Evolutionary conservation across 2,888 invertebrate species (phyloP).

Genomic region (Allacma fusca): DNA sequence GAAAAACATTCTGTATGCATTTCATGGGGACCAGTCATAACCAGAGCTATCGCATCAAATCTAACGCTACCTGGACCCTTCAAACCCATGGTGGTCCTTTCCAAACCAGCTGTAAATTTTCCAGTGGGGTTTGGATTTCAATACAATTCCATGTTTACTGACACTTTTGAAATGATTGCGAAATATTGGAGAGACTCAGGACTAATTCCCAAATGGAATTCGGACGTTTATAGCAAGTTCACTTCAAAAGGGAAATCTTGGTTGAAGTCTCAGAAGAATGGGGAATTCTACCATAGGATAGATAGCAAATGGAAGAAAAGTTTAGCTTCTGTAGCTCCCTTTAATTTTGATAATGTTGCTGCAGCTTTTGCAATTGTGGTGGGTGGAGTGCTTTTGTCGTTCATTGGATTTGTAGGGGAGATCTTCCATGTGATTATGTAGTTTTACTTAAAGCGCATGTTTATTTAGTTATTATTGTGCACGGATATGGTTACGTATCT

Average conservation of each 20-base stretch:
- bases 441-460: too few species aligned
- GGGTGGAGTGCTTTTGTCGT: not conserved
- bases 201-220: not conserved
- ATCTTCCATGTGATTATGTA: too few species aligned
- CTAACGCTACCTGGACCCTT: not conserved
- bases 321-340: not conserved
- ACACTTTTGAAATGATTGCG: not conserved
- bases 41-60: not conserved
- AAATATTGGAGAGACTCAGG: not conserved
- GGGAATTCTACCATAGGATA: not conserved
- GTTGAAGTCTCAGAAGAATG: conserved; percentile 9
- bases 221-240: not conserved
- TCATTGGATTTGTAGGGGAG: not conserved
- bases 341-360: not conserved
- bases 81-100: not conserved
- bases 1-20: not conserved
- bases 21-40: not conserved
- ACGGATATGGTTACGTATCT: too few species aligned
- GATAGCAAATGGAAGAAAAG: not conserved
- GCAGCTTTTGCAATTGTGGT: not conserved
- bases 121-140: not conserved
- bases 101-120: not conserved
- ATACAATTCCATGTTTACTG: conserved; percentile 1
- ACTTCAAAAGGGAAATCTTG: not conserved
- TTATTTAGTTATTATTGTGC: too few species aligned